Conservation (phyloP, 1,140 invertebrate genomes). For the Mercenaria mercenaria region DNA sequence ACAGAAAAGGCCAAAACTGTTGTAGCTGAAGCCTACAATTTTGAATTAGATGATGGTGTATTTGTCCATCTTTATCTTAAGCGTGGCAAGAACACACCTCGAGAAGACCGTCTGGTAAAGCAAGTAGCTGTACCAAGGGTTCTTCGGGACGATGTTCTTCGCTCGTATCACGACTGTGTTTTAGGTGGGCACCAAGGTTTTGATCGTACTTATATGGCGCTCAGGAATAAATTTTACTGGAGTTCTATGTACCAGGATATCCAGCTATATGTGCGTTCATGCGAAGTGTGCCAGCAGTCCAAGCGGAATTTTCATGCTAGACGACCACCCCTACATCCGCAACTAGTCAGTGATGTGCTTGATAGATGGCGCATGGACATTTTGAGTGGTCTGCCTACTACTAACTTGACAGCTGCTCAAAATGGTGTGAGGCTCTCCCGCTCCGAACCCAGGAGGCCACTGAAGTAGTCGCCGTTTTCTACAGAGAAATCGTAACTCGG, state of each 20-base stretch:
- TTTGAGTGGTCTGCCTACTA: slow-evolving; percentile 59
- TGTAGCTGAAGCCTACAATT: too few species aligned
- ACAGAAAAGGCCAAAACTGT: neutral
- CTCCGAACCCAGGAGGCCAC: neutral
- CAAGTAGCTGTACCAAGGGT: slow-evolving; percentile 56
- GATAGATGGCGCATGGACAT: slow-evolving; percentile 64
- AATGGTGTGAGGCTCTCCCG: neutral
- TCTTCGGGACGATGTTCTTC: slow-evolving; percentile 31
- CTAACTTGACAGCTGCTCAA: slow-evolving; percentile 5
- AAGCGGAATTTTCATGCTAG: slow-evolving; percentile 27
- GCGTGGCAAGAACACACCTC: neutral
- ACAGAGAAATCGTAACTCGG: neutral
- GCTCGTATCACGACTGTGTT: slow-evolving; percentile 54
- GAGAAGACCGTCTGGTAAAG: neutral
- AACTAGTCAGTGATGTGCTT: slow-evolving; percentile 56
- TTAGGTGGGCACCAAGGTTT: slow-evolving; percentile 52
- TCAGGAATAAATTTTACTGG: slow-evolving; percentile 66
- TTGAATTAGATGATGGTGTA: slow-evolving; percentile 41
- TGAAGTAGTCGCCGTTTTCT: slow-evolving; percentile 4
- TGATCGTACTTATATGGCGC: slow-evolving; percentile 11
- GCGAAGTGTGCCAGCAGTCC: slow-evolving; percentile 54
- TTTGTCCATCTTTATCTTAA: slow-evolving; percentile 43
- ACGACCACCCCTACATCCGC: neutral
- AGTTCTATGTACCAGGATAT: slow-evolving; percentile 62
- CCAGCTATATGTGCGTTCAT: slow-evolving; percentile 34